phyloP scores from a whole-genome alignment of 2,888 invertebrate species.

The Anagyrus pseudococci region DNA sequence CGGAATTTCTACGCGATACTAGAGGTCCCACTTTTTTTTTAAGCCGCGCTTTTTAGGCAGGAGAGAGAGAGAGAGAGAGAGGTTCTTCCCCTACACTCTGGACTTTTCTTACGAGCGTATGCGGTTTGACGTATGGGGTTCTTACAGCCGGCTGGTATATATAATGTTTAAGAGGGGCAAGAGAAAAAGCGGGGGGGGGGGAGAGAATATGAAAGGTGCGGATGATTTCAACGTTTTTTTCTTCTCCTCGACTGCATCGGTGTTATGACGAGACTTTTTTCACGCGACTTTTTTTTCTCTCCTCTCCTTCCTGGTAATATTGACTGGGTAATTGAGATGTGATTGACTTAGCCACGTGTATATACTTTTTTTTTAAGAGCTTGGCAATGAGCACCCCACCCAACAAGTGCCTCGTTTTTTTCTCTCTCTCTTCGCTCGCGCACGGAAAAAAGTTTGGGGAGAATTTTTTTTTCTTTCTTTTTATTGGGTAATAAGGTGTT shows the following conservation, averaged over 20 bases:
- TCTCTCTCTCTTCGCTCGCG: too few species aligned
- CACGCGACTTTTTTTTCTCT: constrained; percentile 19
- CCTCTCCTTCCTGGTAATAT: constrained; percentile 9
- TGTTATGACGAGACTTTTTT: constrained; percentile 32
- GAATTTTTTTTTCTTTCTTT: too few species aligned
- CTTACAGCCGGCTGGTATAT: constrained; percentile 13
- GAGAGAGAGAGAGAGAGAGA: not conserved
- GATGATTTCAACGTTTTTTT: constrained; percentile 23
- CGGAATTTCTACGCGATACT: too few species aligned
- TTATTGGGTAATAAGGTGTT: too few species aligned
- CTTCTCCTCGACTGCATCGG: constrained; percentile 1
- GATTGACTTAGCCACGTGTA: constrained; percentile 24
- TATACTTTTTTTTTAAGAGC: constrained; percentile 8
- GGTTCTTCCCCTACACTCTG: too few species aligned
- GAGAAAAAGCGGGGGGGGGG: not conserved
- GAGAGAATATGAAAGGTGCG: not conserved
- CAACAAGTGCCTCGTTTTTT: constrained; percentile 23
- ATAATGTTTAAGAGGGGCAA: not conserved
- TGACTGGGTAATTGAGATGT: constrained; percentile 35
- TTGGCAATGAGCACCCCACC: not conserved
- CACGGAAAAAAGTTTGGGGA: too few species aligned
- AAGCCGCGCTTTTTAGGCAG: constrained; percentile 13
- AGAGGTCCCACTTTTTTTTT: constrained; percentile 22
- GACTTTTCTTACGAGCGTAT: constrained; percentile 13
- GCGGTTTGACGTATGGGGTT: constrained; percentile 30